Percentiles rank a stretch among this genome's conserved stretches.
These are phyloP conservation scores for Poliocrania exsul DNA, from an alignment of 2,797 vertebrate genomes.

Conservation along the genomic window DNA sequence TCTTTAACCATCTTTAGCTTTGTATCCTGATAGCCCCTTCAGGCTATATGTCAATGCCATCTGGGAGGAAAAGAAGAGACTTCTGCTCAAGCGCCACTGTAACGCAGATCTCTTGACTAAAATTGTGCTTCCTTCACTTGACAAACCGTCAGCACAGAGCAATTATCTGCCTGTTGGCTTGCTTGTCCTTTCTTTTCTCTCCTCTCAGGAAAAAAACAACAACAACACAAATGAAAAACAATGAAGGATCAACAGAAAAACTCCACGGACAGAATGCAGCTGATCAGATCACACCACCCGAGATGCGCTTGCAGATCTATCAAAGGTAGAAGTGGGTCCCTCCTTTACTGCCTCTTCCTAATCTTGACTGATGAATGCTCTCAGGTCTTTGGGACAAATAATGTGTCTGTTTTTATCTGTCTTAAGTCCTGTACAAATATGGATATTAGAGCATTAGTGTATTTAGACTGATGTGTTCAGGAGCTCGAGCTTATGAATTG, in stretches of 20 bases:
- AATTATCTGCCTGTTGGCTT: slow-evolving; percentile 37
- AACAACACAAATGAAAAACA: not conserved
- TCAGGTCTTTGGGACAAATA: not conserved
- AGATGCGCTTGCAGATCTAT: not conserved
- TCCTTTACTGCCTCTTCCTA: not conserved
- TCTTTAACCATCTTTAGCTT: slow-evolving; percentile 65
- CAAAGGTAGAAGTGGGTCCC: not conserved
- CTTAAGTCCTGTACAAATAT: slow-evolving; percentile 43
- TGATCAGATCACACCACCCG: not conserved
- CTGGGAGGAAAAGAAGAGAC: slow-evolving; percentile 49
- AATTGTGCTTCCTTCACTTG: slow-evolving; percentile 30
- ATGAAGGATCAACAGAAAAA: not conserved
- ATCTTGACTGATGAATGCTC: not conserved
- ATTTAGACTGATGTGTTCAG: slow-evolving; percentile 34
- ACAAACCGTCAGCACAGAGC: slow-evolving; percentile 46
- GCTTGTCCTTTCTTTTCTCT: not conserved
- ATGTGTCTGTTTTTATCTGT: not conserved
- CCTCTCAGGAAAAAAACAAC: not conserved
- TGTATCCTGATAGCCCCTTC: slow-evolving; percentile 57
- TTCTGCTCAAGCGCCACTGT: not conserved
- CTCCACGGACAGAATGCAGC: not conserved
- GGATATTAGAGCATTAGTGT: slow-evolving; percentile 21
- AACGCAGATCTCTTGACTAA: not conserved
- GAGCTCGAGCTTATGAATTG: slow-evolving; percentile 39
- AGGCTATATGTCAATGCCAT: slow-evolving; percentile 58